Conservation (phyloP, 2,888 invertebrate species). For the Exephanes ischioxanthus region DNA sequence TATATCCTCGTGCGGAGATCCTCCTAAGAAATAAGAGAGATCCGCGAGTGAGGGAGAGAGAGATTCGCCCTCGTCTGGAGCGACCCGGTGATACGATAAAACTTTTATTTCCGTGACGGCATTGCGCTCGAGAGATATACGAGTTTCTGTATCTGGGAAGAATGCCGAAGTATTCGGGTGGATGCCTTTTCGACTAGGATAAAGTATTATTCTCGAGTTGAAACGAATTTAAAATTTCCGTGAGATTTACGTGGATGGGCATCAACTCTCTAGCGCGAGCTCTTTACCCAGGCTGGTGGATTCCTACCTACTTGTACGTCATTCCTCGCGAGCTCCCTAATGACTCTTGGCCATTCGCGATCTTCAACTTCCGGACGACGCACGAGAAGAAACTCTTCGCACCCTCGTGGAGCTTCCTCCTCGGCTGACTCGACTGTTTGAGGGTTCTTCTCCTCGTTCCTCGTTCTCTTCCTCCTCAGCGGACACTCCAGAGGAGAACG, state of each 20-base stretch:
- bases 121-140: conserved; percentile 9
- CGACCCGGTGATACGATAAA: conserved; percentile 40
- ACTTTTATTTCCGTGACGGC: conserved; percentile 38
- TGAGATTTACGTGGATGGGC: background rate
- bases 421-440: conserved; percentile 24
- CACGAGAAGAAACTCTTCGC: conserved; percentile 44
- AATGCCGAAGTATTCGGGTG: conserved; percentile 6
- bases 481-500: conserved; percentile 17
- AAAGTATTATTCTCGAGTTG: conserved; percentile 8
- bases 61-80: conserved; percentile 19
- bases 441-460: conserved; percentile 22
- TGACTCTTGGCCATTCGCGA: conserved; percentile 39
- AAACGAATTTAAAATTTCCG: conserved; percentile 5
- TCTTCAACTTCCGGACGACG: conserved; percentile 38
- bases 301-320: conserved; percentile 3
- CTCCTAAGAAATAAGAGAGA: conserved; percentile 35
- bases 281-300: background rate
- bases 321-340: conserved; percentile 34
- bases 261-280: background rate
- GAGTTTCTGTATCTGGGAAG: conserved; percentile 22
- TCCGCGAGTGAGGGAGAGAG: conserved; percentile 10
- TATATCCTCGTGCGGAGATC: conserved; percentile 44
- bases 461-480: conserved; percentile 46
- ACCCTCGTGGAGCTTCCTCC: conserved; percentile 21
- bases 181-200: background rate